A percentile compares a stretch with the other conserved stretches of the same genome.
Evolutionary conservation across 2,888 invertebrate genomes (phyloP).

Genomic region (Ichneumoninae sp.): DNA sequence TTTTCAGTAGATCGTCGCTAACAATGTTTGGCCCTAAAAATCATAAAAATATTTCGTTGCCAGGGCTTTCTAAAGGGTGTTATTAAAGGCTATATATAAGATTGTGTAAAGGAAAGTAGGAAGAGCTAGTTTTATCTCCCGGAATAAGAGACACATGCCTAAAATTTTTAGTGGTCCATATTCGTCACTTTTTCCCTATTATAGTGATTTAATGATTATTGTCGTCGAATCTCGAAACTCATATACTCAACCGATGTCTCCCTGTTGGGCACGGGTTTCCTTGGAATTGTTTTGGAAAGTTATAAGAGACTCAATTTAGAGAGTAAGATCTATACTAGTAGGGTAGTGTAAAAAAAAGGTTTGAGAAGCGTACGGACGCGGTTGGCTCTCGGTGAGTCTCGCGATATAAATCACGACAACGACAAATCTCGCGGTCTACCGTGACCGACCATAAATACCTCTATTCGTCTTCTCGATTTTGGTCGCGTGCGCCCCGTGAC

Average conservation of each 20-base stretch:
- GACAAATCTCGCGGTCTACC: conserved; percentile 68
- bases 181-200: too few relatives aligned
- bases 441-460: conserved; percentile 60
- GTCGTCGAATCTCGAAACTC: neutral
- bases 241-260: neutral
- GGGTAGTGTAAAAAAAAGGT: neutral
- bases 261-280: neutral
- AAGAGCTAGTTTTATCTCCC: too few relatives aligned
- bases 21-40: too few relatives aligned
- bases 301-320: neutral
- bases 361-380: conserved; percentile 40
- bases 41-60: too few relatives aligned
- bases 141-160: too few relatives aligned
- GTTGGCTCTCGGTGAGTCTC: conserved; percentile 12
- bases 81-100: too few relatives aligned
- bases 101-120: too few relatives aligned
- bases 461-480: conserved; percentile 58
- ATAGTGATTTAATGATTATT: neutral
- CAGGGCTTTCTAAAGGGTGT: too few relatives aligned
- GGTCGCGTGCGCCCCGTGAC: conserved; percentile 57
- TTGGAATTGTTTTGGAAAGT: conserved; percentile 11
- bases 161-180: too few relatives aligned
- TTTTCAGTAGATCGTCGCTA: too few relatives aligned
- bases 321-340: neutral
- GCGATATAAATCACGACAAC: conserved; percentile 67